Percentiles rank a stretch among this genome's conserved stretches.
phyloP scores from a whole-genome alignment of 2,797 vertebrate species.

The Sphenodon punctatus region DNA sequence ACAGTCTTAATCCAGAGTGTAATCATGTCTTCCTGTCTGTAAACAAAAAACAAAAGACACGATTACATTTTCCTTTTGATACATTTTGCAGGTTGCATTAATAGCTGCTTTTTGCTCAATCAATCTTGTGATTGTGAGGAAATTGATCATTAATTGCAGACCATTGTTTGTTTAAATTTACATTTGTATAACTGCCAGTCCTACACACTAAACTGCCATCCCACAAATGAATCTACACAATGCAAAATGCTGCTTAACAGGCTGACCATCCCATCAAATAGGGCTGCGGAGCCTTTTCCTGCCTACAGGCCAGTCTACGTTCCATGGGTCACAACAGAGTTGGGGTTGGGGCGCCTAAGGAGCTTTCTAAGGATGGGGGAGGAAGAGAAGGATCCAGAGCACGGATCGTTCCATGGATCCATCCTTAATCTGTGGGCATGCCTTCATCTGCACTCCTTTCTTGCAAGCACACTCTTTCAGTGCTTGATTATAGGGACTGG shows the following conservation, averaged over 20 bases:
- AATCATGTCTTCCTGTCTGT: neutral
- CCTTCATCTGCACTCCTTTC: too few species aligned
- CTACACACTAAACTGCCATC: neutral
- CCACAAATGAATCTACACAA: neutral
- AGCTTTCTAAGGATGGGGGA: too few species aligned
- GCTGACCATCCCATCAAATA: too few species aligned
- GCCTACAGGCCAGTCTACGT: too few species aligned
- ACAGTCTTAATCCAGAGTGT: neutral
- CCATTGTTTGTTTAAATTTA: neutral
- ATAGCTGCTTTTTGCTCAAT: constrained; percentile 11
- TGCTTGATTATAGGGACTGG: too few species aligned
- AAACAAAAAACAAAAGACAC: constrained; percentile 19
- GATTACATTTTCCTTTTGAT: constrained; percentile 10
- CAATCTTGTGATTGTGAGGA: constrained; percentile 11
- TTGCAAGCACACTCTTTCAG: too few species aligned
- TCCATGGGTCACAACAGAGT: too few species aligned
- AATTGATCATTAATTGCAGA: neutral
- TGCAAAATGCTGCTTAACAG: neutral
- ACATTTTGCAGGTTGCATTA: neutral
- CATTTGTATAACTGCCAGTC: neutral
- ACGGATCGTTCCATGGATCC: too few species aligned
- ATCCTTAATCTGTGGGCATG: too few species aligned
- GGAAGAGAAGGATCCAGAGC: too few species aligned
- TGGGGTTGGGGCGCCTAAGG: too few species aligned
- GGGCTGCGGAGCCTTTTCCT: too few species aligned